Percentiles rank a stretch among this genome's conserved stretches.
Evolutionary conservation across 1,140 invertebrate species (phyloP).

Genomic region (Musca domestica): DNA sequence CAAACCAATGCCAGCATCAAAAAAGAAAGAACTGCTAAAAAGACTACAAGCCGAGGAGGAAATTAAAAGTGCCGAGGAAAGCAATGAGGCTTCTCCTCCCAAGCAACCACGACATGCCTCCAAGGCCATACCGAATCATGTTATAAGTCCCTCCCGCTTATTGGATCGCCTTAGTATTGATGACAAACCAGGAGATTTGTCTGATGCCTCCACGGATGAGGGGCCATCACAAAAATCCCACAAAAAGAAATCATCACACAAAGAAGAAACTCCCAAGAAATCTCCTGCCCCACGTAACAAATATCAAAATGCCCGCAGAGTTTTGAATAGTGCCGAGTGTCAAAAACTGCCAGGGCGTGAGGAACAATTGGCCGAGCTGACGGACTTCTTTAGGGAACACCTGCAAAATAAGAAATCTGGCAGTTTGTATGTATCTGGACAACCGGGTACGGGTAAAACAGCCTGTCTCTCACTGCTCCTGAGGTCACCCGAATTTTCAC

Average conservation of each 20-base stretch:
- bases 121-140: constrained; percentile 26
- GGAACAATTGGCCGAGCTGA: constrained; percentile 69
- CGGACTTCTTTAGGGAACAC: constrained; percentile 68
- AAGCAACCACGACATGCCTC: constrained; percentile 32
- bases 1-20: constrained; percentile 24
- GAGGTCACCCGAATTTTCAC: constrained; percentile 59
- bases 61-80: constrained; percentile 10
- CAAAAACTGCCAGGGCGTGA: constrained; percentile 74
- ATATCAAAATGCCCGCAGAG: constrained; percentile 62
- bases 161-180: constrained; percentile 50
- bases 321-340: constrained; percentile 70
- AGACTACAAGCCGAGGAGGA: constrained; percentile 17
- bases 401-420: constrained; percentile 68
- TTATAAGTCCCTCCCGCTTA: constrained; percentile 46
- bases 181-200: constrained; percentile 33
- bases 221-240: too few species aligned
- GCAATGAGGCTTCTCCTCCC: constrained; percentile 38
- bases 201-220: neutral
- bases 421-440: constrained; percentile 90
- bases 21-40: neutral
- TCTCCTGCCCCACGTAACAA: constrained; percentile 38
- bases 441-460: constrained; percentile 94
- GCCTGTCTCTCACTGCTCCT: constrained; percentile 78
- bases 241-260: constrained; percentile 8
- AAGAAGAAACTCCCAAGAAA: constrained; percentile 13